Evolutionary conservation across 23 tunicate species (phyloP), one percentile per base, ranked within the genome.

Genomic region (Trididemnum clinides): DNA sequence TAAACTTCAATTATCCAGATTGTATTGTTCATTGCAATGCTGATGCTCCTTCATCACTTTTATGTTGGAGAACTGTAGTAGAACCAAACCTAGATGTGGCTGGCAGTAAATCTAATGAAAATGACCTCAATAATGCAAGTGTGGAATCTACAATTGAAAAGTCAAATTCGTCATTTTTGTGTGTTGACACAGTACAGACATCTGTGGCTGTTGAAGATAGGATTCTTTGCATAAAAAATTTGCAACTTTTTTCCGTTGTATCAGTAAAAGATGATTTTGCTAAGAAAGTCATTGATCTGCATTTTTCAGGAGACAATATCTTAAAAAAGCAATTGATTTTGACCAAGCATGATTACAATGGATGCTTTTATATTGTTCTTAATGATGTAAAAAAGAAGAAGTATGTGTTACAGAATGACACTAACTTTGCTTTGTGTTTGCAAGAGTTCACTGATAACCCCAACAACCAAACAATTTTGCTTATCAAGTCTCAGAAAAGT

Each of bases 131-230:
- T n/a, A 36, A 28, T 38, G 80, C 0, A 4, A 74, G 78, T 37
- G 87, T 82, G n/a, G 72, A 50, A 19, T 34, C 83, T 12, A 38
- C 83, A 1, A 15, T 72, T 51, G 87, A 73, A 28, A 85, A 88
- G 34, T 82, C 83, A 1, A 58, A 82, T 1, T 88, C 92, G 5
- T 88, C 92, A 30, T 88, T 88, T 88, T 30, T 88, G 54, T 88
- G 92, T 72, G 83, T 88, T 10, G 87, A 72, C 5, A 74, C 28
- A 20, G 36, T 20, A 0, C 20, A 33, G 0, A 7, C 65, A 25
- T 32, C 19, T 1, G 20, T 50, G 21, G 34, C 23, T 1, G 62
- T 78, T 30, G 59, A 38, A 0, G 83, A 88, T 38, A 58, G 92
- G 5, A n/a, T 50, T 12, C 0, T 88, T 1, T 63, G 82, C 21